These are phyloP conservation scores for Cancer borealis DNA, from an alignment of 2,888 invertebrate species.

Conservation along the genomic window DNA sequence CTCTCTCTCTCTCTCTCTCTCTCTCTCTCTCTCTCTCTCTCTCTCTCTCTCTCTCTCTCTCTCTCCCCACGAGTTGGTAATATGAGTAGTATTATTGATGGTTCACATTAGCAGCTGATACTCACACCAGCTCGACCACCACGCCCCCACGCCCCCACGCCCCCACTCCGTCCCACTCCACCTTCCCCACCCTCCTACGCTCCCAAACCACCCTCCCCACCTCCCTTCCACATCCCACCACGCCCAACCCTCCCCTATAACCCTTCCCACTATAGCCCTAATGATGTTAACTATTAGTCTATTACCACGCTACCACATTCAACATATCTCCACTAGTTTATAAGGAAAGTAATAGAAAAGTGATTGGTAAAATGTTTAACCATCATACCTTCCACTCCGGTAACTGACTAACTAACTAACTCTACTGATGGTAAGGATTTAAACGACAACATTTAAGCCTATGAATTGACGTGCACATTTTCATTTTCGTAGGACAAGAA, in stretches of 20 bases:
- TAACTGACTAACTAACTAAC: too few species aligned
- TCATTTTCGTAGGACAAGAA: too few species aligned
- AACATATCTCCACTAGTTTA: too few species aligned
- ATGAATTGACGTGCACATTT: too few species aligned
- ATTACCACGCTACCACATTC: too few species aligned
- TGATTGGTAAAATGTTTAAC: too few species aligned
- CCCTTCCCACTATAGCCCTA: neutral
- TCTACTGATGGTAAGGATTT: too few species aligned
- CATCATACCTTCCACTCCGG: too few species aligned
- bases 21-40: constrained; percentile 31
- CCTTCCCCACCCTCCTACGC: neutral
- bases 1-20: neutral
- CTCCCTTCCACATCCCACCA: neutral
- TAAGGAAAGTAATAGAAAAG: too few species aligned
- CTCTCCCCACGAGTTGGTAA: neutral
- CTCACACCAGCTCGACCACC: neutral
- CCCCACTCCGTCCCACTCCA: neutral
- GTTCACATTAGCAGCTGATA: constrained; percentile 27
- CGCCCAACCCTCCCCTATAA: neutral
- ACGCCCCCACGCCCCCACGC: neutral
- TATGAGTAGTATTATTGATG: neutral
- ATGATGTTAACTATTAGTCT: too few species aligned
- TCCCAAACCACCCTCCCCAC: neutral
- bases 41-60: constrained; percentile 32
- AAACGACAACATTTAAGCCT: too few species aligned